Evolutionary conservation across 2,888 invertebrate species (phyloP).

Genomic region (Netelia melanura): DNA sequence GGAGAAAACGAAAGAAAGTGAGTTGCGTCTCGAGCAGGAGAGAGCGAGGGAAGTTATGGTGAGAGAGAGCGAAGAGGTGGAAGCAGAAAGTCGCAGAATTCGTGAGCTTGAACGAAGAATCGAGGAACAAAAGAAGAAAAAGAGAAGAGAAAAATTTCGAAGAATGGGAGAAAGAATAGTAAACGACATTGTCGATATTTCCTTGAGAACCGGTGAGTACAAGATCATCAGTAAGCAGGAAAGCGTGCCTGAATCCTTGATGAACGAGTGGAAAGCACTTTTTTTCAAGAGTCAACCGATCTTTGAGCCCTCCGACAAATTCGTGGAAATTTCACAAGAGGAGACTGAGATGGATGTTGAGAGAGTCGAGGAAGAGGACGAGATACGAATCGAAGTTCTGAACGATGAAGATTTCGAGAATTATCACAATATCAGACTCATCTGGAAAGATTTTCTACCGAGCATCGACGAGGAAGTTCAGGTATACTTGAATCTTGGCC

Average conservation of each 20-base stretch:
- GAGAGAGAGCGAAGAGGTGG: conserved; percentile 71
- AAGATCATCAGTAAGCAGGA: conserved; percentile 80
- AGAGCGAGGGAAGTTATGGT: conserved; percentile 78
- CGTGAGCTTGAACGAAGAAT: conserved; percentile 86
- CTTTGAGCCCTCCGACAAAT: conserved; percentile 85
- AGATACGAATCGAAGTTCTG: conserved; percentile 86
- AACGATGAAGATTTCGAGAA: conserved; percentile 87
- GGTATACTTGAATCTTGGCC: conserved; percentile 83
- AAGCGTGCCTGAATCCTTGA: conserved; percentile 85
- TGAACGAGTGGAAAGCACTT: conserved; percentile 87
- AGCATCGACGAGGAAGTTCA: conserved; percentile 85
- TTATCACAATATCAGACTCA: conserved; percentile 86
- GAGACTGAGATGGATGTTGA: conserved; percentile 58
- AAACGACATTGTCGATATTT: conserved; percentile 86
- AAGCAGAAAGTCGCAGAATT: conserved; percentile 73
- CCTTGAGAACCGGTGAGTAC: conserved; percentile 86
- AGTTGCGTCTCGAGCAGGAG: conserved; percentile 85
- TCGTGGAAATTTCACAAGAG: not conserved
- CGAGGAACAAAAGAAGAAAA: conserved; percentile 83
- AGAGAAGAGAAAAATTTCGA: conserved; percentile 79
- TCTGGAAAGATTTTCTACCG: conserved; percentile 86
- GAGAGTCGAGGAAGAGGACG: conserved; percentile 84
- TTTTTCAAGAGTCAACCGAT: conserved; percentile 87
- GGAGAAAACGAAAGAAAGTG: conserved; percentile 84
- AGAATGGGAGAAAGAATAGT: conserved; percentile 82